Evolutionary conservation across 2,888 invertebrate species (phyloP).

Genomic region (Alcis repandata): DNA sequence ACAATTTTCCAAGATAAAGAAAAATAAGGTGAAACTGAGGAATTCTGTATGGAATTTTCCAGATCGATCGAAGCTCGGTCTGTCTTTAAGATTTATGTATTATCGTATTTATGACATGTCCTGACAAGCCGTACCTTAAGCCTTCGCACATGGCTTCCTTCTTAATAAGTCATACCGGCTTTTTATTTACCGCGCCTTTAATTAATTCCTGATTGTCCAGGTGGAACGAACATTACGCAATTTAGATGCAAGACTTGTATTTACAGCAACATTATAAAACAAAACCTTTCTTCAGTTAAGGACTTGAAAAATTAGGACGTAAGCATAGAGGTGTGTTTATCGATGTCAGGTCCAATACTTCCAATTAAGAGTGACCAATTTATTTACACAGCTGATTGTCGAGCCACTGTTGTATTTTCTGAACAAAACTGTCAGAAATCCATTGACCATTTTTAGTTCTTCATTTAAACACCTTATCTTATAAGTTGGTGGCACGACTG

Average conservation of each 20-base stretch:
- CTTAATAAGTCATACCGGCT: neutral
- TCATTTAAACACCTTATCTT: neutral
- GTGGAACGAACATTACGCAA: slow-evolving; percentile 34
- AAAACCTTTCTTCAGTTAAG: neutral
- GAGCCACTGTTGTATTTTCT: neutral
- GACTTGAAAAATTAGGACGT: neutral
- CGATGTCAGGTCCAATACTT: neutral
- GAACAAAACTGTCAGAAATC: neutral
- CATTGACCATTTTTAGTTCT: neutral
- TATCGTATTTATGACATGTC: neutral
- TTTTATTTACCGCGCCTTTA: slow-evolving; percentile 22
- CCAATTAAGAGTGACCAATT: neutral
- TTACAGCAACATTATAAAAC: slow-evolving; percentile 4
- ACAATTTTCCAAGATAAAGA: no score
- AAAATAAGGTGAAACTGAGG: neutral
- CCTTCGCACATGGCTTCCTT: slow-evolving; percentile 17
- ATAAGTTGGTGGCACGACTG: neutral
- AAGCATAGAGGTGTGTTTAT: neutral
- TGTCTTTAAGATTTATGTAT: neutral
- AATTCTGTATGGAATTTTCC: neutral
- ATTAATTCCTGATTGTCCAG: slow-evolving; percentile 27
- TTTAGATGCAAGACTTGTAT: slow-evolving; percentile 28
- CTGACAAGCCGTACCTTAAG: neutral
- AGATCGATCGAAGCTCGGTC: no score
- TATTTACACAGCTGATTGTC: neutral